A percentile compares a stretch with the other conserved stretches of the same genome.
These are phyloP conservation scores for Parazoanthus darwini DNA, from an alignment of 92 coral and sea anemone genomes.

Conservation along the genomic window DNA sequence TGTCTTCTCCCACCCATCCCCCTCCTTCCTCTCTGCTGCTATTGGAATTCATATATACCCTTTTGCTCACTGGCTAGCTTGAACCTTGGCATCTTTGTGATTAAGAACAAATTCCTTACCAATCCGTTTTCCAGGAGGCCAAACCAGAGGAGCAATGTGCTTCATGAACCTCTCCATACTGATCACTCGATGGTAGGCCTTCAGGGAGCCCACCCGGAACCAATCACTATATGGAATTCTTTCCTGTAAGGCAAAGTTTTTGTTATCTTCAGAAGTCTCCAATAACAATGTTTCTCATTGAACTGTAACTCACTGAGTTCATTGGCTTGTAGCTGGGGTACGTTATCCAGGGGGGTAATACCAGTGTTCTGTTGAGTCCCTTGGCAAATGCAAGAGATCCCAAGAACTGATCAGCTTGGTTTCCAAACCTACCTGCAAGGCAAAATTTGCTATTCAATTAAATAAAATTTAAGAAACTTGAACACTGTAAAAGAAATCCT, in stretches of 20 bases:
- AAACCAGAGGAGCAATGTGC: slow-evolving; percentile 81
- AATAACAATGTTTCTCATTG: too few relatives aligned
- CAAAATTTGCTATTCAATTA: not conserved
- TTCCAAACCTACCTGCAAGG: slow-evolving; percentile 91
- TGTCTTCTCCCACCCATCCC: too few relatives aligned
- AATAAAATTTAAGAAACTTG: too few relatives aligned
- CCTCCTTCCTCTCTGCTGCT: too few relatives aligned
- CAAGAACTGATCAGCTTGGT: slow-evolving; percentile 96
- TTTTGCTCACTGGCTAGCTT: too few relatives aligned
- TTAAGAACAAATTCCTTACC: slow-evolving; percentile 50
- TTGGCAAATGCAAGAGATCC: slow-evolving; percentile 96
- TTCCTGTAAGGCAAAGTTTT: slow-evolving; percentile 49
- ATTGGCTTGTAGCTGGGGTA: slow-evolving; percentile 69
- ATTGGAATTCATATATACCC: too few relatives aligned
- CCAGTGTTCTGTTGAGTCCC: slow-evolving; percentile 87
- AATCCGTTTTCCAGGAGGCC: slow-evolving; percentile 93
- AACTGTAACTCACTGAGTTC: slow-evolving; percentile 71
- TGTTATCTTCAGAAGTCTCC: not conserved
- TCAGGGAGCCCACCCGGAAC: slow-evolving; percentile 82
- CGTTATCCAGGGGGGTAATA: slow-evolving; percentile 95
- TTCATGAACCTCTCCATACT: slow-evolving; percentile 95
- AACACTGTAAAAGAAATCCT: too few relatives aligned
- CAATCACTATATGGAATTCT: slow-evolving; percentile 85
- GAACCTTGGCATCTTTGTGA: too few relatives aligned
- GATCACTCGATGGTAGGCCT: slow-evolving; percentile 79